Evolutionary conservation across 2,797 vertebrate genomes (phyloP), one percentile per base, ranked within the genome.

Genomic region (Crocidura indochinensis): DNA sequence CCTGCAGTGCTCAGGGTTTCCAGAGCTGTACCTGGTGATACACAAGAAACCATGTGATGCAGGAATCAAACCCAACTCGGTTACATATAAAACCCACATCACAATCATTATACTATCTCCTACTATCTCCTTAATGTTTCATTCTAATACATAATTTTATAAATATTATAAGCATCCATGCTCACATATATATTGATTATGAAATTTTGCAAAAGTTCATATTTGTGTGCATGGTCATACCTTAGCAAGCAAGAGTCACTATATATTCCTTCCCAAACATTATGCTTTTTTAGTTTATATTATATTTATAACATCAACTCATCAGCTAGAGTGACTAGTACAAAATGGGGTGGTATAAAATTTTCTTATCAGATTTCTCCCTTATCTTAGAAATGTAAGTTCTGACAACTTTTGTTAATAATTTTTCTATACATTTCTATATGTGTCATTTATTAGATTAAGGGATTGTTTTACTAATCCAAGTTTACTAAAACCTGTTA

Each of bases 241-340:
- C 64, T 64, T 87, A 87, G 38, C 9, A 84, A 73, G 44, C 15
- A 92, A 19, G 51, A 2, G 68, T n/a, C n/a, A n/a, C n/a, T n/a
- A n/a, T 74, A 67, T 92, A n/a, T 60, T 78, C 9, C 9, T 85
- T 87, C 73, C 11, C 6, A 94, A 72, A 64, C 2, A 8, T 47
- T 72, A 53, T 60, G 3, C 51, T 77, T 84, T 88, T 77, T 84
- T 88, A 79, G 22, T 65, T 83, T 91, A n/a, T n/a, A n/a, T n/a
- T 64, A 2, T 80, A 81, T 53, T 88, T 46, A 19, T 85, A 75
- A n/a, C n/a, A n/a, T n/a, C n/a, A n/a, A n/a, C n/a, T 19, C 6
- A 82, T 26, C 65, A 49, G 17, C 4, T 65, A 68, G 3, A 14
- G 6, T 2, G 64, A 72, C 67, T 15, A 68, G 31, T 72, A 24